These are phyloP conservation scores for Philereme vetulata DNA, from an alignment of 2,888 invertebrate genomes.

Conservation along the genomic window DNA sequence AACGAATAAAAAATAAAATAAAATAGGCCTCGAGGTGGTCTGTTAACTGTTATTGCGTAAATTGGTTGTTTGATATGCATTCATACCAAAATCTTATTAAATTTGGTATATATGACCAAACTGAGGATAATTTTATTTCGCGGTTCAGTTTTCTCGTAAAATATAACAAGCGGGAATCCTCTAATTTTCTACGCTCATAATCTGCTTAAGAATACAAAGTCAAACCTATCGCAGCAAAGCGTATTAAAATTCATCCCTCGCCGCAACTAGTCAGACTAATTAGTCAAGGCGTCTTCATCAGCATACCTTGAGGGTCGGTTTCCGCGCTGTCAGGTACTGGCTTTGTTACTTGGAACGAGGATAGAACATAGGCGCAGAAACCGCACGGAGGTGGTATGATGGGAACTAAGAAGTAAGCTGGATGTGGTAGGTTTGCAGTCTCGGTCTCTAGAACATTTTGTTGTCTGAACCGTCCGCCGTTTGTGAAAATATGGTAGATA, in stretches of 20 bases:
- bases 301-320: constrained; percentile 66
- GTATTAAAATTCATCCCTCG: constrained; percentile 31
- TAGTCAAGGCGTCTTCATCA: constrained; percentile 64
- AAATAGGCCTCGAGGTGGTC: no score
- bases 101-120: no score
- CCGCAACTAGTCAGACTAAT: constrained; percentile 49
- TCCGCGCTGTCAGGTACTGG: constrained; percentile 46
- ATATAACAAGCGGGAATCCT: no score
- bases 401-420: constrained; percentile 6
- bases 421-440: constrained; percentile 17
- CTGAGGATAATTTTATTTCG: no score
- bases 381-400: constrained; percentile 17
- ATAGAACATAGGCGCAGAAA: constrained; percentile 26
- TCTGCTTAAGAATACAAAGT: constrained; percentile 4
- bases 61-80: no score
- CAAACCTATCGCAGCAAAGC: constrained; percentile 8
- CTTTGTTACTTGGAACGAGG: constrained; percentile 31
- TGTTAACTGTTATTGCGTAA: no score
- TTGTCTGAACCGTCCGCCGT: no score
- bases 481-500: no score
- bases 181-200: background rate
- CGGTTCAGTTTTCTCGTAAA: no score
- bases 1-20: no score
- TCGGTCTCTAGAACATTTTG: no score
- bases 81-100: no score